Evolutionary conservation across 2,888 invertebrate species (phyloP).

Genomic region (Orthosia gothica): DNA sequence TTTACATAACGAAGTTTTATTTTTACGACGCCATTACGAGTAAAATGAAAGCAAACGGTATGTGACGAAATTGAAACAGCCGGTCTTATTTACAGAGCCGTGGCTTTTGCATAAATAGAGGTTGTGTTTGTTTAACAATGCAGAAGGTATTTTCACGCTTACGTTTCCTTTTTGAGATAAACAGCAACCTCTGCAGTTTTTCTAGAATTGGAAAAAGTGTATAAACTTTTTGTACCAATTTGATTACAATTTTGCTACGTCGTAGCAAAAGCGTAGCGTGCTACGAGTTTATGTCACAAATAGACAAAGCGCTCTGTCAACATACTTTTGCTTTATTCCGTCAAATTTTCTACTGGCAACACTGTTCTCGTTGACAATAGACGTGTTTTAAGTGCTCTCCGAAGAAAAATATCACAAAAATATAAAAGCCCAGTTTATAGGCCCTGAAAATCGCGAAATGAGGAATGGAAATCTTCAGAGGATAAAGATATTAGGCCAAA

Average conservation of each 20-base stretch:
- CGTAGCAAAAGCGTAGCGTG: constrained; percentile 30
- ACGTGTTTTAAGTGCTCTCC: too few relatives aligned
- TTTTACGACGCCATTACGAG: constrained; percentile 66
- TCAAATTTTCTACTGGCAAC: background rate
- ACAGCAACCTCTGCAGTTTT: constrained; percentile 12
- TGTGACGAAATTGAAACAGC: constrained; percentile 69
- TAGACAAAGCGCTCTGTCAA: background rate
- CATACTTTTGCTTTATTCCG: background rate
- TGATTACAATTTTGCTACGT: constrained; percentile 24
- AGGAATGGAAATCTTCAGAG: too few relatives aligned
- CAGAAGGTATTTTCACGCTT: constrained; percentile 58
- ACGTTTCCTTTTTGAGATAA: constrained; percentile 49
- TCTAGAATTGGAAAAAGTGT: background rate
- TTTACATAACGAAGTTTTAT: constrained; percentile 60
- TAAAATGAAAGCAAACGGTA: constrained; percentile 69
- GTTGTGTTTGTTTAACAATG: constrained; percentile 55
- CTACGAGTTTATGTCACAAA: constrained; percentile 1
- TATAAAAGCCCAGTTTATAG: too few relatives aligned
- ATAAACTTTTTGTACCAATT: background rate
- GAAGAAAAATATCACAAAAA: too few relatives aligned
- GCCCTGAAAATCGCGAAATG: too few relatives aligned
- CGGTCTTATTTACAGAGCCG: constrained; percentile 61
- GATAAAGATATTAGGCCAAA: too few relatives aligned
- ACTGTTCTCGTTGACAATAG: too few relatives aligned
- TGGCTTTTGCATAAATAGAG: constrained; percentile 61